Conservation (phyloP, 2,113 vertebrate genomes). For the Caranx melampygus region DNA sequence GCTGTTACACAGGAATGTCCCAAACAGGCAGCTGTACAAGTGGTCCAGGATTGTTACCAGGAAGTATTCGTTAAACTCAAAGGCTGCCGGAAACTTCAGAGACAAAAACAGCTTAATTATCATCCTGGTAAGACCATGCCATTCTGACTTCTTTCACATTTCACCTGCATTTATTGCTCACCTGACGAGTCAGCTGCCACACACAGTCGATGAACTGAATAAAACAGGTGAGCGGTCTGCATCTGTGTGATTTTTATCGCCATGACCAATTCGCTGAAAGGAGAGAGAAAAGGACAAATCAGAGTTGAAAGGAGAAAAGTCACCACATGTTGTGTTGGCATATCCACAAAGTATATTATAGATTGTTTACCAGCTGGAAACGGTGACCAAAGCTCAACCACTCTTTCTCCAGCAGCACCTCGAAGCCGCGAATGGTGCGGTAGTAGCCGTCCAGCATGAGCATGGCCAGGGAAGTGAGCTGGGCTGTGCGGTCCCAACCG, state of each 20-base stretch:
- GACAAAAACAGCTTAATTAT: constrained; percentile 43
- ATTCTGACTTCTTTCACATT: not conserved
- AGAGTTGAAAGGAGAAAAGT: not conserved
- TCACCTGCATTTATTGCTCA: constrained; percentile 53
- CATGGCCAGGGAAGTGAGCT: constrained; percentile 95
- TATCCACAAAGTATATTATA: not conserved
- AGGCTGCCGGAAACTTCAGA: constrained; percentile 94
- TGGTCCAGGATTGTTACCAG: constrained; percentile 96
- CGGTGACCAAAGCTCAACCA: constrained; percentile 97
- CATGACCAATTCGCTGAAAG: constrained; percentile 93
- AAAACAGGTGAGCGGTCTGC: constrained; percentile 95
- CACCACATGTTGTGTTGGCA: too few relatives aligned
- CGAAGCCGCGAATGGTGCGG: constrained; percentile 93
- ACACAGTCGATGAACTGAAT: constrained; percentile 98
- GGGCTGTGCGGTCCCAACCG: constrained; percentile 95
- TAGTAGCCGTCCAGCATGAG: constrained; percentile 95
- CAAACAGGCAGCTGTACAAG: constrained; percentile 97
- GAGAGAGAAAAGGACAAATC: not conserved
- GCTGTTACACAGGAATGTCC: constrained; percentile 96
- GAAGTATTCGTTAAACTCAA: constrained; percentile 98
- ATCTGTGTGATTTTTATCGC: constrained; percentile 96
- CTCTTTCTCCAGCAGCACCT: constrained; percentile 96
- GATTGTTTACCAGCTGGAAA: constrained; percentile 90
- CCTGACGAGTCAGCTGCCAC: constrained; percentile 99
- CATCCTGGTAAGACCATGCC: not conserved